Base-by-base conservation (phyloP, 2,797 vertebrate species). In the Falco rusticolus region DNA sequence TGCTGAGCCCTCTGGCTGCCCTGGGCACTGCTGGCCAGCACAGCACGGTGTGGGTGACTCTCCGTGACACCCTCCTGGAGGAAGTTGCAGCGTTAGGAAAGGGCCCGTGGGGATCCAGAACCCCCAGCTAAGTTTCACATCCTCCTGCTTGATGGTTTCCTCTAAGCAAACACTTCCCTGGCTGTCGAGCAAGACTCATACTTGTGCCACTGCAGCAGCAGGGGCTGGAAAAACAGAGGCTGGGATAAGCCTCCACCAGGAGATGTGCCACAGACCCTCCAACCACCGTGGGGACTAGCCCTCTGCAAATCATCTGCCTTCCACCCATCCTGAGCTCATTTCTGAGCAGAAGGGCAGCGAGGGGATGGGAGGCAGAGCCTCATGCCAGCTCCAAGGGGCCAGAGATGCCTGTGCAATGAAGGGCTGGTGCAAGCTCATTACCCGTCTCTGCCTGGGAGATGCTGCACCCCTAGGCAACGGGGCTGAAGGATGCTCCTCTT, bases 181-280 rank as follows among this genome's bases (percentile, higher is more conserved):
- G 37, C 33, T 24, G 24, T 13, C 5, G n/a, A n/a, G 69, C 0
- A 0, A 69, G 59, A 41, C 34, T 34, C 13, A 12, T 2, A 0
- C 66, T 57, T 5, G 19, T 51, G 37, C 31, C 43, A 8, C 37
- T 13, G 25, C 31, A 56, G 31, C 37, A 37, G 54, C n/a, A 60
- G 61, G 54, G 53, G 16, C 50, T 54, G 83, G 11, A 50, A 37
- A 45, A 69, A 15, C n/a, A 33, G 87, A 77, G 22, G 8, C 16
- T 41, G 37, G 61, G 50, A 7, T 19, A 53, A 77, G 12, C 17
- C 33, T 8, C 20, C 34, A 26, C 9, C 29, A 33, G 45, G 56
- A 45, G 20, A 59, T 19, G 16, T 21, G 9, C 22, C 45, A 43
- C 51, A 66, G 57, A 11, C 6, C 7, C 24, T 56, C 31, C 41